Percentiles rank a stretch among this genome's conserved stretches.
Conservation (phyloP, 2,113 vertebrate genomes). For the Onychostoma macrolepis region DNA sequence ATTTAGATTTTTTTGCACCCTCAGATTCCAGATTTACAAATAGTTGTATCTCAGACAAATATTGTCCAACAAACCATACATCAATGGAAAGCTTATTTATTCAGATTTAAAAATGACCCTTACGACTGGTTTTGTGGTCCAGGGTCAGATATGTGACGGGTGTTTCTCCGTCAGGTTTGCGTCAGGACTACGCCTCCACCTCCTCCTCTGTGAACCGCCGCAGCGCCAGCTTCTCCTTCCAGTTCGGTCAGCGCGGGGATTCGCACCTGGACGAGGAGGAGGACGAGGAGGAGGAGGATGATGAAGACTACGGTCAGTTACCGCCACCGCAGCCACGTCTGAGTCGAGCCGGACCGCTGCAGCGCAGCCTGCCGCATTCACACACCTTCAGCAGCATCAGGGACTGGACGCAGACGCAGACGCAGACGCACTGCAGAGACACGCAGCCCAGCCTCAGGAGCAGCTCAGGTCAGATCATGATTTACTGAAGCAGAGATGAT, state of each 20-base stretch:
- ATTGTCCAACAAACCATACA: too few species aligned
- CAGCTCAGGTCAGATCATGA: conserved; percentile 80
- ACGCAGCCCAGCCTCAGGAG: conserved; percentile 73
- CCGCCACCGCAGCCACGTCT: conserved; percentile 87
- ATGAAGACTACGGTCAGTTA: conserved; percentile 86
- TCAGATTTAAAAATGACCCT: too few species aligned
- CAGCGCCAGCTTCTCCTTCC: conserved; percentile 82
- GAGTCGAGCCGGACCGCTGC: conserved; percentile 79
- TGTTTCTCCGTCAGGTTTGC: conserved; percentile 88
- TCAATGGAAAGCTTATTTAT: too few species aligned
- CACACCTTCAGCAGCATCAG: conserved; percentile 92
- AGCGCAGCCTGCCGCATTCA: conserved; percentile 85
- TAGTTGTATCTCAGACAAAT: too few species aligned
- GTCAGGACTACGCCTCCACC: conserved; percentile 90
- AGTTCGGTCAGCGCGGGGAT: conserved; percentile 77
- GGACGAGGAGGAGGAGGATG: conserved; percentile 74
- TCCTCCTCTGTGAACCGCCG: conserved; percentile 74
- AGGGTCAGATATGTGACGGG: too few species aligned
- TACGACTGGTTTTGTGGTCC: too few species aligned
- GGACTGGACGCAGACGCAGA: conserved; percentile 76
- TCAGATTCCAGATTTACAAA: too few species aligned
- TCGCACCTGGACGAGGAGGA: conserved; percentile 81
- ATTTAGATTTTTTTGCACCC: too few species aligned
- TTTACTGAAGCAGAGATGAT: not conserved
- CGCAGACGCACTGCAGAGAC: conserved; percentile 69